phyloP scores from a whole-genome alignment of 30 jellyfish, hydroid and myxozoan genomes.

The Clytia hemisphaerica region DNA sequence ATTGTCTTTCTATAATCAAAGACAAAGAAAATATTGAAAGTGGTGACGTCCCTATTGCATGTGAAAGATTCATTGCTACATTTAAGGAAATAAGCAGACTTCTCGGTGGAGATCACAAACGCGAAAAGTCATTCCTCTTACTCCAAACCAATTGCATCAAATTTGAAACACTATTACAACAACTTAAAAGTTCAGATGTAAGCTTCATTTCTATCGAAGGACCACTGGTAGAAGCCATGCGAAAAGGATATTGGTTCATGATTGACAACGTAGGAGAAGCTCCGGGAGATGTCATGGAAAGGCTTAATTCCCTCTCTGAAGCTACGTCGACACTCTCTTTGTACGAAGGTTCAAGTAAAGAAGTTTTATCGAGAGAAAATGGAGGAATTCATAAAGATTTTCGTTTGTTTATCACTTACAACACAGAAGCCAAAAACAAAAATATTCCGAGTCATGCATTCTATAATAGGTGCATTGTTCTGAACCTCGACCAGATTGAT shows the following conservation, averaged over 20 bases:
- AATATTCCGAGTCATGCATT: background rate
- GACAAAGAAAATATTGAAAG: too few relatives aligned
- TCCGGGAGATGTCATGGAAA: slow-evolving; percentile 12
- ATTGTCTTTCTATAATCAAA: too few relatives aligned
- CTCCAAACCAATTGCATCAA: too few relatives aligned
- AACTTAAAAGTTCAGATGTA: background rate
- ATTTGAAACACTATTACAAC: background rate
- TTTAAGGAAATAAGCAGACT: too few relatives aligned
- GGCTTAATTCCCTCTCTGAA: slow-evolving; percentile 13
- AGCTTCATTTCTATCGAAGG: slow-evolving; percentile 6
- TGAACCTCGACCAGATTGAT: background rate
- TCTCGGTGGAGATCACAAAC: too few relatives aligned
- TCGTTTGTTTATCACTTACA: slow-evolving; percentile 5
- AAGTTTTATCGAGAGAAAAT: background rate
- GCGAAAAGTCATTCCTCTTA: too few relatives aligned
- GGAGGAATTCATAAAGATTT: background rate
- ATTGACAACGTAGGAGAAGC: slow-evolving; percentile 11
- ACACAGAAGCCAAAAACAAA: background rate
- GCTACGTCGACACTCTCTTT: background rate
- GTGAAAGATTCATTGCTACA: too few relatives aligned
- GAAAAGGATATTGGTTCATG: slow-evolving; percentile 5
- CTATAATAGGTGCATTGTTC: slow-evolving; percentile 3
- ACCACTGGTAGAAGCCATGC: slow-evolving; percentile 15
- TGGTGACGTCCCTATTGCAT: too few relatives aligned
- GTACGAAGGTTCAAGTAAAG: slow-evolving; percentile 5